Base-by-base conservation (phyloP, 2,113 vertebrate genomes). In the Rattus norvegicus region DNA sequence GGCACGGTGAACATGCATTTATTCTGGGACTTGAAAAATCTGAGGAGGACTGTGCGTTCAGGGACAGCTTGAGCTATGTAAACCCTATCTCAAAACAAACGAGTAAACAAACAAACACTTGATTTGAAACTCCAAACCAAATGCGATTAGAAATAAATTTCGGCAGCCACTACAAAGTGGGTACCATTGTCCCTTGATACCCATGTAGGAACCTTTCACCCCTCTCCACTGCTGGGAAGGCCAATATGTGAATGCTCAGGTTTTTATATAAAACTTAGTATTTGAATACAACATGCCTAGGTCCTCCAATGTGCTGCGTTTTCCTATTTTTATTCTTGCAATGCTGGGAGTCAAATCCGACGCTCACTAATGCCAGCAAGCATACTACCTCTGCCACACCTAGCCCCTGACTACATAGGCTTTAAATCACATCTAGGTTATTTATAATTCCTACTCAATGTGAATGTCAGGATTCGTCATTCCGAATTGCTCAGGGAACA, bases 111-210 rank as follows among this genome's bases (percentile, higher is more conserved):
- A 13, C n/a, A 47, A 36, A 69, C 39, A 22, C 59, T 65, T 30
- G 39, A 85, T 85, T 85, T 86, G 61, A 87, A 24, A 73, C 36
- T 39, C 16, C 52, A 89, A 33, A 76, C 90, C 39, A 92, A 97
- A 75, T 75, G 49, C 19, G 12, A 90, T 93, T 91, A 88, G 85
- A 96, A 96, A 93, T 94, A 88, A 61, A 93, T 87, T 92, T 95
- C 69, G 88, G n/a, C 88, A 85, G 36, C 47, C 30, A 63, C 20
- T 8, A 22, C 61, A 47, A 97, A 39, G 56, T 75, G 89, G 85
- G 76, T 47, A 61, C 5, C 56, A 28, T 70, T 30, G 59, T 30
- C 4, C n/a, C 61, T 77, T 30, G 9, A 11, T 47, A 69, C 54
- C 49, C n/a, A 33, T 30, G 80, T 5, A 12, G 26, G 61, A 86